A percentile compares a stretch with the other conserved stretches of the same genome.
Conservation (phyloP, 2,888 invertebrate genomes). For the Endotricha flammealis region DNA sequence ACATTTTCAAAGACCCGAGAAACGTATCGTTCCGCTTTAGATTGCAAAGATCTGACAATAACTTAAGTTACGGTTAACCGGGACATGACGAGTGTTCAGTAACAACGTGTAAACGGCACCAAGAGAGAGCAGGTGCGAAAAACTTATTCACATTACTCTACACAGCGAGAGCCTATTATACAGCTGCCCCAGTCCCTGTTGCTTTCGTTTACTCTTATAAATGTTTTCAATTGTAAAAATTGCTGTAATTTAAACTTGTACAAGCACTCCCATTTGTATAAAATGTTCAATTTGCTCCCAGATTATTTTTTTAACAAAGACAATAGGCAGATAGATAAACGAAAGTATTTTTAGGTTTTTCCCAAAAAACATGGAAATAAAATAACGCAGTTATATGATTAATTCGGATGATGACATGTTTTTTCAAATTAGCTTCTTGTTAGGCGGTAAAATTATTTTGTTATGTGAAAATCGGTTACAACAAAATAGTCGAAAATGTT, state of each 20-base stretch:
- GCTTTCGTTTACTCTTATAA: conserved; percentile 38
- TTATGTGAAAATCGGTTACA: no score
- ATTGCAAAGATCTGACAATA: no score
- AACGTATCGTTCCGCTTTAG: no score
- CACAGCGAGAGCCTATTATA: conserved; percentile 37
- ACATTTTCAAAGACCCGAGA: no score
- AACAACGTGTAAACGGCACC: background rate
- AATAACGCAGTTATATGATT: no score
- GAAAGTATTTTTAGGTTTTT: no score
- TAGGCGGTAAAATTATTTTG: no score
- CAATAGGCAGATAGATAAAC: conserved; percentile 1
- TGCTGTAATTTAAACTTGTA: conserved; percentile 48
- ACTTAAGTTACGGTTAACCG: no score
- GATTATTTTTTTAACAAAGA: conserved; percentile 3
- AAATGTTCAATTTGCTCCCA: background rate
- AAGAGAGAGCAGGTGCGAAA: conserved; percentile 49
- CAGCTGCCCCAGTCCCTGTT: conserved; percentile 40
- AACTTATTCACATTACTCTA: conserved; percentile 50
- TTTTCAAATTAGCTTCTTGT: no score
- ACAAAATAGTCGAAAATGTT: no score
- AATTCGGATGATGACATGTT: no score
- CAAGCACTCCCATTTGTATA: conserved; percentile 34
- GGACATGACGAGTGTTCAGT: background rate
- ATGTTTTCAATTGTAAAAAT: conserved; percentile 48
- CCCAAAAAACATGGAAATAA: no score